These are phyloP conservation scores for Brachionus koreanus DNA, from an alignment of 1,140 invertebrate species.

Conservation along the genomic window DNA sequence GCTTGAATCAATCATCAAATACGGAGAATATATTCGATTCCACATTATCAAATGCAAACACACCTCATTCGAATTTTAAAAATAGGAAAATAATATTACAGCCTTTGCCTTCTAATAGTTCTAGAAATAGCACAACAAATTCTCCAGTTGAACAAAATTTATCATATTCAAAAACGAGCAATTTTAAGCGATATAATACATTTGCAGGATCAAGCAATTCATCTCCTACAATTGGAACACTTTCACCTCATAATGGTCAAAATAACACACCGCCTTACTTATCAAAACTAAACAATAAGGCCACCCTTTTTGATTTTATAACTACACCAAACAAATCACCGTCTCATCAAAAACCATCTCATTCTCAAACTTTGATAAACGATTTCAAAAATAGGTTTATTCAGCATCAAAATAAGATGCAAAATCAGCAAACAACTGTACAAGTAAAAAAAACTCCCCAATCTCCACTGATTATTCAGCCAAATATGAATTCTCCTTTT, in stretches of 20 bases:
- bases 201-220: constrained; percentile 22
- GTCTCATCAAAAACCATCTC: background rate
- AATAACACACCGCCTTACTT: constrained; percentile 25
- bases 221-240: background rate
- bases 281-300: constrained; percentile 3
- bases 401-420: constrained; percentile 31
- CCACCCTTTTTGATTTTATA: constrained; percentile 37
- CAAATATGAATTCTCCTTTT: constrained; percentile 15
- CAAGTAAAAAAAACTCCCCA: background rate
- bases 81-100: constrained; percentile 8
- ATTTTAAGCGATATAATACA: background rate
- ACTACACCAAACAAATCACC: constrained; percentile 27
- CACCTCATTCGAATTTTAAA: constrained; percentile 1
- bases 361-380: background rate
- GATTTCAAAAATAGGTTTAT: constrained; percentile 28
- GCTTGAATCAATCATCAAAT: constrained; percentile 2
- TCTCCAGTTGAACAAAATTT: constrained; percentile 2
- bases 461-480: background rate
- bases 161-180: background rate
- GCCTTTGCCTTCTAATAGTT: background rate
- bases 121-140: background rate
- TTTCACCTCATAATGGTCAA: background rate
- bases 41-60: background rate
- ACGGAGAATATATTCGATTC: constrained; percentile 19
- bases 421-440: background rate